phyloP scores from a whole-genome alignment of 2,797 vertebrate genomes.

The Hapalemur alaotrensis region DNA sequence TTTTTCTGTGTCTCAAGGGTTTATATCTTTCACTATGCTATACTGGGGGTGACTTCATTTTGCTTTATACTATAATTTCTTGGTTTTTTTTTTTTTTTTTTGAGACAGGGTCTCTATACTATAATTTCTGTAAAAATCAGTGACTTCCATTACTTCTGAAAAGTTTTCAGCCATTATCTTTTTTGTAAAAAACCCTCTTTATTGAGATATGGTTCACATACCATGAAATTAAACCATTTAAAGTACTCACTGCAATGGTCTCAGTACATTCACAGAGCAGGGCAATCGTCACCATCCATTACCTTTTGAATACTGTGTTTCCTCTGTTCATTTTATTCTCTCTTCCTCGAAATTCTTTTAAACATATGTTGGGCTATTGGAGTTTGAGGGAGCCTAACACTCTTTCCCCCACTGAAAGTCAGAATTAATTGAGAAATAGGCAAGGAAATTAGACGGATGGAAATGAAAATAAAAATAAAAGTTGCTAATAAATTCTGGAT shows the following conservation, averaged over 20 bases:
- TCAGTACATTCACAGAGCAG: not conserved
- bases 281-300: not conserved
- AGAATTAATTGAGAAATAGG: conserved; percentile 38
- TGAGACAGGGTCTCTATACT: not conserved
- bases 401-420: not conserved
- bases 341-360: conserved; percentile 25
- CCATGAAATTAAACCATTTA: not conserved
- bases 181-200: not conserved
- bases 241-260: not conserved
- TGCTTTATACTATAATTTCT: not conserved
- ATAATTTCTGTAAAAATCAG: conserved; percentile 26
- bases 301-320: not conserved
- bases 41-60: not conserved
- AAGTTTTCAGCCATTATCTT: not conserved
- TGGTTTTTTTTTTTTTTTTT: not conserved
- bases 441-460: conserved; percentile 48
- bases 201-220: not conserved
- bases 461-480: conserved; percentile 41
- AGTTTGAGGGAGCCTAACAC: not conserved
- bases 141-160: not conserved
- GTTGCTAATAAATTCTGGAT: conserved; percentile 48
- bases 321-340: not conserved
- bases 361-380: not conserved
- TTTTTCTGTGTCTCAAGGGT: not conserved
- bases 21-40: not conserved